These are phyloP conservation scores for Drosophila busckii DNA, from an alignment of 1,140 invertebrate species.

Conservation along the genomic window DNA sequence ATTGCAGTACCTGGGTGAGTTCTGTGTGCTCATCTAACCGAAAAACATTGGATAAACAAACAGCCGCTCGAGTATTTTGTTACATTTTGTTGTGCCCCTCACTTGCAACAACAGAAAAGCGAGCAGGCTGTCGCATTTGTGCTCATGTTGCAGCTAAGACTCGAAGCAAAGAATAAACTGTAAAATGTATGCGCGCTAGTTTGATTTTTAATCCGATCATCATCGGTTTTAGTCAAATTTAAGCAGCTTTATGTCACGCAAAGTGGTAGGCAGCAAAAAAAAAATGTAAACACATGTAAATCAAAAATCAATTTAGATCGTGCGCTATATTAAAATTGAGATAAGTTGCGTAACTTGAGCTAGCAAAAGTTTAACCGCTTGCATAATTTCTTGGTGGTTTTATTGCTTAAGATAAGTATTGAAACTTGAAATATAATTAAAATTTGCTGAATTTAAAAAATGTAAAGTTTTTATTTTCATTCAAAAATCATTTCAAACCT, in stretches of 20 bases:
- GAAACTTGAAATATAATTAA: no score
- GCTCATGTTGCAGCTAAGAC: conserved; percentile 35
- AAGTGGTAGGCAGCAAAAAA: conserved; percentile 33
- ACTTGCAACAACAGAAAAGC: no score
- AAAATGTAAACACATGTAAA: conserved; percentile 76
- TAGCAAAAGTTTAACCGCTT: no score
- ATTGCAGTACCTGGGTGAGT: conserved; percentile 35
- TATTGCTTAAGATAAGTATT: no score
- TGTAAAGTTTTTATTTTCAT: no score
- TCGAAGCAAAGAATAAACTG: conserved; percentile 47
- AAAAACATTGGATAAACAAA: conserved; percentile 79
- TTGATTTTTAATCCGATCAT: conserved; percentile 76
- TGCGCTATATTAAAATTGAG: conserved; percentile 32
- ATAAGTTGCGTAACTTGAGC: conserved; percentile 36
- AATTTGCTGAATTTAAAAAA: no score
- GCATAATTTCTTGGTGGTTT: no score
- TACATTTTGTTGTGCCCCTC: conserved; percentile 51
- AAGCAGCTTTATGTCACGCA: conserved; percentile 77
- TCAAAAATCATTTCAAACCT: no score
- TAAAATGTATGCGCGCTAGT: conserved; percentile 59
- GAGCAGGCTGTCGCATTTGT: conserved; percentile 59
- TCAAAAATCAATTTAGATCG: conserved; percentile 57
- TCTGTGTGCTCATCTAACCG: conserved; percentile 78
- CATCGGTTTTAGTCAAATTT: conserved; percentile 79
- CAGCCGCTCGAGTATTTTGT: conserved; percentile 71